Conservation (phyloP, 2,113 vertebrate genomes). For the Telmatochromis sp. region DNA sequence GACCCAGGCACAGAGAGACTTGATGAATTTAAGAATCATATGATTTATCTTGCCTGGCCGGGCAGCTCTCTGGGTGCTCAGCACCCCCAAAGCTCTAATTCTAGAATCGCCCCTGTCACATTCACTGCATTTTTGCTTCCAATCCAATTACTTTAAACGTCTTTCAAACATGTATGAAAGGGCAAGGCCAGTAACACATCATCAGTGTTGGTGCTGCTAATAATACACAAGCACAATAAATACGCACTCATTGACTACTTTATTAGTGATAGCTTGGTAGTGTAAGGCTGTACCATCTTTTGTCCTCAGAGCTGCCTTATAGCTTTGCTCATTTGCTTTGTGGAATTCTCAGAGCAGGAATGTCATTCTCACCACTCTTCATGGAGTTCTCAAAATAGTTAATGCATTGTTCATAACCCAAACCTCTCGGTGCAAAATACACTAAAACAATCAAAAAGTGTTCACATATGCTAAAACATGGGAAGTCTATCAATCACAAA, state of each 20-base stretch:
- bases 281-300: neutral
- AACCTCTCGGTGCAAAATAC: neutral
- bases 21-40: too few relatives aligned
- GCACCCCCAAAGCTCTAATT: too few relatives aligned
- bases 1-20: too few relatives aligned
- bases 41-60: too few relatives aligned
- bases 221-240: neutral
- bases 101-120: neutral
- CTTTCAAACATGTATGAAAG: neutral
- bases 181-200: neutral
- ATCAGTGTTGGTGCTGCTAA: neutral
- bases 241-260: neutral
- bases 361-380: neutral
- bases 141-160: neutral
- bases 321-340: neutral
- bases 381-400: neutral
- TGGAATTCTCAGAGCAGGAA: neutral
- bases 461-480: neutral
- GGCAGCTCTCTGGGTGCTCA: too few relatives aligned
- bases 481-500: neutral
- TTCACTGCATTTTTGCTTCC: neutral
- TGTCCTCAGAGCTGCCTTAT: neutral
- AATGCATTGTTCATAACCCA: neutral
- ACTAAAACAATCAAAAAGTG: neutral
- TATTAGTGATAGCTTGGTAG: neutral